These are phyloP conservation scores for Drosophila atroscutellata DNA, from an alignment of 2,888 invertebrate species.

Conservation along the genomic window DNA sequence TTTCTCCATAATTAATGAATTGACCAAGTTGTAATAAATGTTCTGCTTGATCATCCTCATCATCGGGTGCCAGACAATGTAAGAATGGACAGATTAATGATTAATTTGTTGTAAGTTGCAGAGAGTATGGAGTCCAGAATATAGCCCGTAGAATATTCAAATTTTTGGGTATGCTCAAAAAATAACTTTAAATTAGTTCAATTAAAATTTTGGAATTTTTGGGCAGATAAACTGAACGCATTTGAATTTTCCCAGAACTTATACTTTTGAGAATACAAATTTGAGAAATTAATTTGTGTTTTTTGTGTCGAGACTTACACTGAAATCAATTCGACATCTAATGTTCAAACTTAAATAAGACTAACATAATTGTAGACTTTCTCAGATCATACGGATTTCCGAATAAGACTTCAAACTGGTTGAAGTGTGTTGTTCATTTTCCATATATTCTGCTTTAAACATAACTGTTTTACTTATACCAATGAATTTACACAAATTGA, in stretches of 20 bases:
- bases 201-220: neutral
- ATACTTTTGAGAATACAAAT: neutral
- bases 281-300: neutral
- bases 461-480: neutral
- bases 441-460: neutral
- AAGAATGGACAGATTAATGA: neutral
- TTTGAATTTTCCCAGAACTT: neutral
- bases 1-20: conserved; percentile 66
- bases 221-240: neutral
- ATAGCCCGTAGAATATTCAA: neutral
- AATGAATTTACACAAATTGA: neutral
- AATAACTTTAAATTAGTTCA: neutral
- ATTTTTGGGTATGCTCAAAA: neutral
- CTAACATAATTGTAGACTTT: neutral
- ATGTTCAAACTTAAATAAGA: neutral
- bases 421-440: neutral
- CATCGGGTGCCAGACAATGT: conserved; percentile 4
- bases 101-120: neutral
- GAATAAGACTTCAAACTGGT: neutral
- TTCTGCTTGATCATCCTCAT: neutral
- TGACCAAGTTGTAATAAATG: conserved; percentile 7
- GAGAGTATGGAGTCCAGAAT: neutral
- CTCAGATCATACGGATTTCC: neutral
- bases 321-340: neutral
- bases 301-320: neutral